Conservation (phyloP, 1,140 invertebrate species). For the Amyelois transitella region DNA sequence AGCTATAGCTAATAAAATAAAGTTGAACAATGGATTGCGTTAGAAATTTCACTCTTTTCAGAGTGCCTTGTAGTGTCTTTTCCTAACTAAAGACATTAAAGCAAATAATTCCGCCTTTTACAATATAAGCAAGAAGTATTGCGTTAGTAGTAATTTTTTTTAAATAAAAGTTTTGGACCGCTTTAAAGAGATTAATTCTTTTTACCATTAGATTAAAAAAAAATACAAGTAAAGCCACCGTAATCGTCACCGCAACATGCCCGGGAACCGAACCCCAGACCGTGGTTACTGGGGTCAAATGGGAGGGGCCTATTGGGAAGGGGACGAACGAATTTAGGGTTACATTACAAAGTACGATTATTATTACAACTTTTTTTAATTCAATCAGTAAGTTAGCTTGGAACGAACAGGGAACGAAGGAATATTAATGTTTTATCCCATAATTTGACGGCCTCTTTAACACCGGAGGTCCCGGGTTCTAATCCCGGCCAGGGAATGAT, state of each 20-base stretch:
- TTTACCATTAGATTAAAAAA: too few species aligned
- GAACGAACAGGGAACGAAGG: neutral
- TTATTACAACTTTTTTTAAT: slow-evolving; percentile 1
- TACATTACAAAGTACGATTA: slow-evolving; percentile 4
- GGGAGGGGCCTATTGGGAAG: slow-evolving; percentile 21
- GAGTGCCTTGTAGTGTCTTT: neutral
- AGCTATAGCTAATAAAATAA: too few species aligned
- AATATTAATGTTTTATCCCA: too few species aligned
- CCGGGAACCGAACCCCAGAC: slow-evolving; percentile 12
- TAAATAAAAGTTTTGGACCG: too few species aligned
- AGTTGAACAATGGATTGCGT: neutral
- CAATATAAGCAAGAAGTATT: too few species aligned
- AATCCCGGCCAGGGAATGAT: too few species aligned
- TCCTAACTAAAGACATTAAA: too few species aligned
- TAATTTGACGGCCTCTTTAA: too few species aligned
- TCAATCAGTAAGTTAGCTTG: neutral
- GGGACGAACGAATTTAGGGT: slow-evolving; percentile 16
- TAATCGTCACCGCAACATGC: slow-evolving; percentile 1
- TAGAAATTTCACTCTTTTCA: neutral
- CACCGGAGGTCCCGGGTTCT: too few species aligned
- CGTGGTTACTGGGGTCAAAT: slow-evolving; percentile 15
- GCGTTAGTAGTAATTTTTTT: too few species aligned
- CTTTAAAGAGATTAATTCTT: too few species aligned
- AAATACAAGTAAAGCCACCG: neutral
- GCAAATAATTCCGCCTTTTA: too few species aligned